These are phyloP conservation scores for Gambusia holbrooki DNA, from an alignment of 2,113 vertebrate genomes.

Conservation along the genomic window DNA sequence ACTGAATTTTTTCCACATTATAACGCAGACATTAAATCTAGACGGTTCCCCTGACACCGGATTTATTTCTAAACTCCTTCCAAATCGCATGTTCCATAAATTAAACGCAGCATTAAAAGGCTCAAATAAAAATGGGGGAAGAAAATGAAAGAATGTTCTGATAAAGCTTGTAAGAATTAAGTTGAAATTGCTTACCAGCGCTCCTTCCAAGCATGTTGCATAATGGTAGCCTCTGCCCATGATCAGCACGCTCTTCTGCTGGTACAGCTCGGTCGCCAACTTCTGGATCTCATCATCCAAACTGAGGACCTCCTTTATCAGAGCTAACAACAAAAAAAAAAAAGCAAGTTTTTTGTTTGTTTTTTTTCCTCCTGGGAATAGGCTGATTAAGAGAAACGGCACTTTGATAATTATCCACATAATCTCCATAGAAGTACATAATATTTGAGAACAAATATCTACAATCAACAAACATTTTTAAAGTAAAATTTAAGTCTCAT, in stretches of 20 bases:
- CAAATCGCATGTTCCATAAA: background rate
- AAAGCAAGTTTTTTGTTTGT: background rate
- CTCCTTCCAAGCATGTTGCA: conserved; percentile 95
- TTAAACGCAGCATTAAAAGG: background rate
- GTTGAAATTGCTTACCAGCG: conserved; percentile 83
- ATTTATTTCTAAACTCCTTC: background rate
- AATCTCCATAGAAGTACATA: background rate
- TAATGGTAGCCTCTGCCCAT: conserved; percentile 99
- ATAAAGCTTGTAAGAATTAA: background rate
- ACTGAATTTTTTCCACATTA: background rate
- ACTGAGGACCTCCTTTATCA: conserved; percentile 95
- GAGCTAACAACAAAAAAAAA: conserved; percentile 74
- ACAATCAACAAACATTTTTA: background rate
- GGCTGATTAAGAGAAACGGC: background rate
- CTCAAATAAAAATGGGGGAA: background rate
- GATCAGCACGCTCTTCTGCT: conserved; percentile 97
- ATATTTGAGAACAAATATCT: background rate
- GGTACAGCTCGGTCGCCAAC: conserved; percentile 91
- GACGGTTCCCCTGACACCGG: background rate
- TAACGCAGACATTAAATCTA: background rate
- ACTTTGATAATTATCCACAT: background rate
- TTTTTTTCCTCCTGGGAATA: background rate
- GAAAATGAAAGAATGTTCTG: background rate
- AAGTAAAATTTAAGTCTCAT: too few relatives aligned
- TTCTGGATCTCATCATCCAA: conserved; percentile 98